These are phyloP conservation scores for Limanda limanda DNA, from an alignment of 2,113 vertebrate genomes.

Conservation along the genomic window DNA sequence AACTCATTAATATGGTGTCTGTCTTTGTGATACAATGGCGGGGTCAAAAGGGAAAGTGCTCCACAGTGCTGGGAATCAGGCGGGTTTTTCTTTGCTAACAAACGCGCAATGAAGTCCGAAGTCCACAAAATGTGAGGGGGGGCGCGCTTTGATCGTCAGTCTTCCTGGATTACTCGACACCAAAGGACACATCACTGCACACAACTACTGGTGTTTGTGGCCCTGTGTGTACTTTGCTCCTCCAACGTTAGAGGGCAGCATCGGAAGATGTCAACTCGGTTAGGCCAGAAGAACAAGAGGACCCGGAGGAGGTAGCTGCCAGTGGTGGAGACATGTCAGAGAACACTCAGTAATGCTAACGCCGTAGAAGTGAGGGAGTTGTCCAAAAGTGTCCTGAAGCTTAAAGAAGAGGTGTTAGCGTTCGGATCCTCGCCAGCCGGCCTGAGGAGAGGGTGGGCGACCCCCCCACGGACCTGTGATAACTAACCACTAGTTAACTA, in stretches of 20 bases:
- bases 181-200: no score
- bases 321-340: conserved; percentile 43
- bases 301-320: conserved; percentile 14
- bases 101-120: no score
- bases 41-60: no score
- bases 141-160: no score
- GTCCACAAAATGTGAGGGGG: no score
- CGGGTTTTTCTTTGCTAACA: no score
- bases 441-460: neutral
- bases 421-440: neutral
- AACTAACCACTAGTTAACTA: conserved; percentile 46
- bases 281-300: conserved; percentile 55
- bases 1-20: no score
- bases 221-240: neutral
- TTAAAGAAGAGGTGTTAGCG: neutral
- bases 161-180: no score
- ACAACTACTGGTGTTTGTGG: fast-evolving
- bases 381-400: conserved; percentile 24
- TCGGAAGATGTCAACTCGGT: neutral
- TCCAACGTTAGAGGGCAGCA: conserved; percentile 50
- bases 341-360: conserved; percentile 38
- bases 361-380: conserved; percentile 45
- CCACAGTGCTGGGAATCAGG: no score
- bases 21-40: no score
- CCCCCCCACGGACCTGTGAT: conserved; percentile 13